Conservation (phyloP, 2,113 vertebrate genomes). For the Atrichornis clamosus region DNA sequence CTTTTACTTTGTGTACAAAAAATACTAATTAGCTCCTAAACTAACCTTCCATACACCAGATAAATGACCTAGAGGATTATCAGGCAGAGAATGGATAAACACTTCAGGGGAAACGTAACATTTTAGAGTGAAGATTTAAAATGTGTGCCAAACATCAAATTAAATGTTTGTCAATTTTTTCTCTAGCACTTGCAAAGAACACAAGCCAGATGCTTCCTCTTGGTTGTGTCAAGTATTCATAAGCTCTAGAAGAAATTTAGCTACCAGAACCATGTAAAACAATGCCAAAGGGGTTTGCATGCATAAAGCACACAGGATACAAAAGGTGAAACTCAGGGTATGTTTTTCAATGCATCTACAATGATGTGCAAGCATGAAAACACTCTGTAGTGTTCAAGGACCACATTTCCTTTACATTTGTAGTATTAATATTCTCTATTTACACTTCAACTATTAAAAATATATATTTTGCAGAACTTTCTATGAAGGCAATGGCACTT, state of each 20-base stretch:
- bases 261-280: neutral
- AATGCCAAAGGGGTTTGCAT: neutral
- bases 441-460: neutral
- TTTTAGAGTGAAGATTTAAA: neutral
- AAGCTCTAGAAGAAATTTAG: neutral
- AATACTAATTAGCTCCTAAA: neutral
- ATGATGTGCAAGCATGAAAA: neutral
- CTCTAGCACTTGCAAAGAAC: neutral
- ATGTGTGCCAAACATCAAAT: neutral
- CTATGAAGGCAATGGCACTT: neutral
- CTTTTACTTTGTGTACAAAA: neutral
- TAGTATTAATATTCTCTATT: neutral
- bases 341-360: neutral
- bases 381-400: neutral
- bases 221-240: neutral
- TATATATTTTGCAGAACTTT: neutral
- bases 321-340: neutral
- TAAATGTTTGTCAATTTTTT: neutral
- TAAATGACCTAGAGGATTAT: neutral
- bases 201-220: neutral
- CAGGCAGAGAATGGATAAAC: neutral
- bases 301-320: neutral
- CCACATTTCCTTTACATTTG: neutral
- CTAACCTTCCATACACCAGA: neutral
- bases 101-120: neutral